Evolutionary conservation across 2,113 vertebrate genomes (phyloP).

Genomic region (Salvelinus fontinalis): DNA sequence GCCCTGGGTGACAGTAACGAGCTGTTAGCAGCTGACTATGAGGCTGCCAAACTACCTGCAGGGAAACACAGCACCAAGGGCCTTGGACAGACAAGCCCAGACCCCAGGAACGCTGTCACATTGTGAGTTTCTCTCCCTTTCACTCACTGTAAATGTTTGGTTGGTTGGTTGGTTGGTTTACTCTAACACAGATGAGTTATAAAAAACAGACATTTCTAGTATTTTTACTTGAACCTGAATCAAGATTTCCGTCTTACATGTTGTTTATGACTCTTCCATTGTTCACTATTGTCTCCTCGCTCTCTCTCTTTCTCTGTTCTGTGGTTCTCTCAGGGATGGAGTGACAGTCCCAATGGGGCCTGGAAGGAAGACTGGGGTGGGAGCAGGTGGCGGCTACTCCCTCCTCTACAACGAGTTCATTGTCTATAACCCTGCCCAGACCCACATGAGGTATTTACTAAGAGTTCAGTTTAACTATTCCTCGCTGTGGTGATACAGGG

Average conservation of each 20-base stretch:
- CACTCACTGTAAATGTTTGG: not conserved
- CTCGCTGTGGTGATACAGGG: constrained; percentile 78
- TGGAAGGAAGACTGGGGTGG: too few species aligned
- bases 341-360: too few species aligned
- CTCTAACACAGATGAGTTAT: not conserved
- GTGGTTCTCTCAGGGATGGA: constrained; percentile 68
- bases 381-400: constrained; percentile 37
- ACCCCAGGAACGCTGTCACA: constrained; percentile 61
- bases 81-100: constrained; percentile 82
- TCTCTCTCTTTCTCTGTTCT: constrained; percentile 40
- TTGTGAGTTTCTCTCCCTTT: constrained; percentile 74
- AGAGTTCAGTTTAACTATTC: constrained; percentile 81
- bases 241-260: not conserved
- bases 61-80: constrained; percentile 89
- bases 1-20: constrained; percentile 84
- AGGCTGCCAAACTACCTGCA: constrained; percentile 74
- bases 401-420: constrained; percentile 91
- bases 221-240: not conserved
- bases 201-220: not conserved
- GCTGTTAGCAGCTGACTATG: constrained; percentile 78
- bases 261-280: not conserved
- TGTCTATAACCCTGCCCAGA: constrained; percentile 82
- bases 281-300: not conserved
- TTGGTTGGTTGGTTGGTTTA: not conserved
- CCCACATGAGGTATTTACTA: constrained; percentile 84